phyloP scores from a whole-genome alignment of 2,797 vertebrate genomes.

The Coccyzus lansbergi region DNA sequence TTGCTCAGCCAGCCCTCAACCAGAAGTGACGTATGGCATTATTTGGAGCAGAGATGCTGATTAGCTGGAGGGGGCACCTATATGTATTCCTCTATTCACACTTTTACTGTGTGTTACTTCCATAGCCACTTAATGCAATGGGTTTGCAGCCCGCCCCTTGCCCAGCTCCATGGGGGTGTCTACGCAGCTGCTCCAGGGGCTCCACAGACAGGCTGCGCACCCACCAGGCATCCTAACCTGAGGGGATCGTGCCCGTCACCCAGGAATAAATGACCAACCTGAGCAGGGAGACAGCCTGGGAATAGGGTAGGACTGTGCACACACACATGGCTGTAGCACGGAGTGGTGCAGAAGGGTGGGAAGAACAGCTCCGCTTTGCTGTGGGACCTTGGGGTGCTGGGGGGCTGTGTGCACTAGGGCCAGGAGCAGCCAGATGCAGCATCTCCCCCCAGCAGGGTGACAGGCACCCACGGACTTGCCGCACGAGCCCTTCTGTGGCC shows the following conservation, averaged over 20 bases:
- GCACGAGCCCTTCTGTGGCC: neutral
- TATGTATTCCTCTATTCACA: neutral
- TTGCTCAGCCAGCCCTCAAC: neutral
- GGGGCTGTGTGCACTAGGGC: accelerated
- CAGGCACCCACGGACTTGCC: neutral
- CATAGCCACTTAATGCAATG: accelerated
- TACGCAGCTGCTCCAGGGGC: accelerated
- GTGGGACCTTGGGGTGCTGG: neutral
- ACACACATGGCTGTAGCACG: neutral
- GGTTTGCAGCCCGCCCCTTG: neutral
- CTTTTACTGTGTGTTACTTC: accelerated
- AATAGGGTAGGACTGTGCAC: accelerated
- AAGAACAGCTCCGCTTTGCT: neutral
- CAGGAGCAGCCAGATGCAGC: neutral
- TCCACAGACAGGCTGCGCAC: neutral
- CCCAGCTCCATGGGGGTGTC: neutral
- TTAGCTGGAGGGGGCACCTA: neutral
- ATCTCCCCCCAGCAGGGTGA: accelerated
- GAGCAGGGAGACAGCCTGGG: neutral
- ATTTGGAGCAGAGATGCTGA: too few relatives aligned
- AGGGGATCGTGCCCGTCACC: neutral
- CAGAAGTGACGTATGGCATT: accelerated
- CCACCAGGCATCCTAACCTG: neutral
- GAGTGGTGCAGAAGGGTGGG: neutral
- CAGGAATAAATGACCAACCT: accelerated